These are phyloP conservation scores for Idaea biselata DNA, from an alignment of 2,888 invertebrate genomes.

Conservation along the genomic window DNA sequence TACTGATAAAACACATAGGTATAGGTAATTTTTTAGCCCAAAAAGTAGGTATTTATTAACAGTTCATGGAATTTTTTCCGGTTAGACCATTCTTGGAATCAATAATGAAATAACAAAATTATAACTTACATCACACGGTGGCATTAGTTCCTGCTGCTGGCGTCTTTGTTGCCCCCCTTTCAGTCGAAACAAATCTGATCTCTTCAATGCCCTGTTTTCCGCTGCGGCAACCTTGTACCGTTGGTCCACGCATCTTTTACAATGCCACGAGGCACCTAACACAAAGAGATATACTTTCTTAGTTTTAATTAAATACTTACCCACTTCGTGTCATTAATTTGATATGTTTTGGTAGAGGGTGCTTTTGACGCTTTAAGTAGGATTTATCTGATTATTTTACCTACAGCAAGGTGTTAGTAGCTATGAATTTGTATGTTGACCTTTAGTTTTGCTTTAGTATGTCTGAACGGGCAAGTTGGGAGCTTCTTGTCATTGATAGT, in stretches of 20 bases:
- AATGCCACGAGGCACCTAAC: constrained; percentile 84
- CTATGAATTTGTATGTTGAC: no score
- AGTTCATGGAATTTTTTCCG: neutral
- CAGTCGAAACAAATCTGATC: constrained; percentile 82
- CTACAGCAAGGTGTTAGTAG: no score
- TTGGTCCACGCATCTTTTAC: constrained; percentile 84
- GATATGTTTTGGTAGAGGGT: no score
- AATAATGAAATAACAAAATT: neutral
- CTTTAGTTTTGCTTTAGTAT: no score
- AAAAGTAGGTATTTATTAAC: neutral
- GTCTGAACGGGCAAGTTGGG: no score
- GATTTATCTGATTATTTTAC: no score
- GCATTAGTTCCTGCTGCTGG: constrained; percentile 70
- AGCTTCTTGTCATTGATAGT: neutral
- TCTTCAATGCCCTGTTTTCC: constrained; percentile 82
- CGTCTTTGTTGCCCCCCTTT: constrained; percentile 77
- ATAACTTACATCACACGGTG: constrained; percentile 68
- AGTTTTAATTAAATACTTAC: no score
- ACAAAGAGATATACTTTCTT: constrained; percentile 8
- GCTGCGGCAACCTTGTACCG: constrained; percentile 80
- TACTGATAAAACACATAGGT: neutral
- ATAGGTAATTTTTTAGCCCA: neutral
- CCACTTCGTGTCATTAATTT: no score
- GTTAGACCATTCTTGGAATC: neutral
- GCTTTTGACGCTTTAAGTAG: no score